Base-by-base conservation (phyloP, 2,797 vertebrate genomes). In the Galagoides demidoff region DNA sequence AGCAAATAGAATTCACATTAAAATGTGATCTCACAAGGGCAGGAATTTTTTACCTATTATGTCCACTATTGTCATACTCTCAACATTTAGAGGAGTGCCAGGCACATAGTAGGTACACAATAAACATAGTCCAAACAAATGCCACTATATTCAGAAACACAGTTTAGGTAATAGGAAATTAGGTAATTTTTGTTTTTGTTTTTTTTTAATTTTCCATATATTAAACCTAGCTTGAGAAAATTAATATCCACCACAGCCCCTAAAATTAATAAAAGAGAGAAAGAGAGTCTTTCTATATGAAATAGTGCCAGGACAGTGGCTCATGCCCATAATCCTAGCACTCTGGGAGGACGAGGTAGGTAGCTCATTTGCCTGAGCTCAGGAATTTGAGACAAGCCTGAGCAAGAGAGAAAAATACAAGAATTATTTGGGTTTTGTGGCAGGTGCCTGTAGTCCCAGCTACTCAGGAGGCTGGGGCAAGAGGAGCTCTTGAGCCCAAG, bases 181-280 rank as follows among this genome's bases (percentile, higher is more conserved):
- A n/a, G n/a, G n/a, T n/a, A n/a, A n/a, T n/a, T n/a, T n/a, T n/a
- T n/a, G n/a, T n/a, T n/a, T n/a, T 49, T 27, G 0, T 13, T 45
- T 45, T 16, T 70, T 85, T 73, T 61, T n/a, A 3, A 34, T 88
- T 77, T 68, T 89, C 84, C 57, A 16, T 17, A 85, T 77, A 55
- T 77, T 81, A 94, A 85, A 70, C 43, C 57, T 12, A 89, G 71
- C 34, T 17, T 79, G 49, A 95, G 29, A 81, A 61, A 89, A 61
- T 45, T 74, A 83, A 87, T 13, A 94, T 70, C 63, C 16, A 91
- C 49, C 39, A 73, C n/a, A 43, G n/a, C 20, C 23, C 12, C 43
- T 77, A 5, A 82, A 89, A 92, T 92, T 55, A 79, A 52, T 5
- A 70, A 45, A 93, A 87, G 66, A 81, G 3, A 85, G 31, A 45